Percentiles rank a stretch among this genome's conserved stretches.
Evolutionary conservation across 2,797 vertebrate genomes (phyloP).

Genomic region (Triplophysa yarkandensis): DNA sequence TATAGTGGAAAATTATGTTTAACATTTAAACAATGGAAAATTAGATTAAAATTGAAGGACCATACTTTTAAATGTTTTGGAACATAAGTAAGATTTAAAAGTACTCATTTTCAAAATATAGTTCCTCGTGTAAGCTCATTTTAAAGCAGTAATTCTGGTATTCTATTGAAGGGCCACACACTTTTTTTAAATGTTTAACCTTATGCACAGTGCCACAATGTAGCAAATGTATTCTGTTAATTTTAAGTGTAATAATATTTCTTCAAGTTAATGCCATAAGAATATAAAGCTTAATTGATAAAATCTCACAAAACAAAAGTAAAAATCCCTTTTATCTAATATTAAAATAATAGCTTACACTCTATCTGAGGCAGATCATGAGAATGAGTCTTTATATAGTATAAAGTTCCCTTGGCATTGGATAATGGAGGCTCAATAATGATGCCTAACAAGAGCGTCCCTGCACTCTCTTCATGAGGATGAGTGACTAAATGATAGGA

Average conservation of each 20-base stretch:
- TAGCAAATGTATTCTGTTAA: not conserved
- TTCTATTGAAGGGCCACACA: not conserved
- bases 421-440: slow-evolving; percentile 5
- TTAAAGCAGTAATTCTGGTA: not conserved
- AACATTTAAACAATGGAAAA: not conserved
- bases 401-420: slow-evolving; percentile 31
- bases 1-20: not conserved
- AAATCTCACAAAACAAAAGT: slow-evolving; percentile 4
- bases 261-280: not conserved
- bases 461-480: slow-evolving; percentile 15
- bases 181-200: not conserved
- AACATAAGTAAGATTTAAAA: not conserved
- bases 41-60: not conserved
- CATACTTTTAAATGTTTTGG: not conserved
- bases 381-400: slow-evolving; percentile 7
- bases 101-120: not conserved
- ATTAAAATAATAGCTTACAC: not conserved
- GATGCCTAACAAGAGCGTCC: slow-evolving; percentile 11
- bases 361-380: slow-evolving; percentile 20
- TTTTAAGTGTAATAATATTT: not conserved
- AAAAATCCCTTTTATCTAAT: slow-evolving; percentile 3
- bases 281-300: not conserved
- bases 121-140: not conserved
- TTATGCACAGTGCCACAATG: not conserved
- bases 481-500: slow-evolving; percentile 35